Conservation (phyloP, 2,113 vertebrate species). For the Oryzias javanicus region DNA sequence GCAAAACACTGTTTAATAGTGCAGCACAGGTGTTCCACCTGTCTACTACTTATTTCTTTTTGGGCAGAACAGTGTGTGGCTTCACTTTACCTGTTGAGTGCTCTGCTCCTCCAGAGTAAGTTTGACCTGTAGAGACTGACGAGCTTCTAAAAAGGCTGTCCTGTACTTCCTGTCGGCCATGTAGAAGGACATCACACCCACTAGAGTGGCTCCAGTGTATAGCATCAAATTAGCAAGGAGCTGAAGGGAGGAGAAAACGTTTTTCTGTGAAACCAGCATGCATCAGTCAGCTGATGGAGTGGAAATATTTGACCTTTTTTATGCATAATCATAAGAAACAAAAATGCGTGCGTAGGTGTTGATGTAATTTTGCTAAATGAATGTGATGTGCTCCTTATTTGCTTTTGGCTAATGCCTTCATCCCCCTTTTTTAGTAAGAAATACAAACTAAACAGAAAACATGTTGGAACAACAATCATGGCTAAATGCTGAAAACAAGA, state of each 20-base stretch:
- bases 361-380: too few relatives aligned
- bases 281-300: too few relatives aligned
- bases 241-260: constrained; percentile 61
- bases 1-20: constrained; percentile 59
- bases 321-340: too few relatives aligned
- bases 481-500: not conserved
- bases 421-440: too few relatives aligned
- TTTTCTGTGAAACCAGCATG: not conserved
- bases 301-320: too few relatives aligned
- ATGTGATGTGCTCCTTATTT: too few relatives aligned
- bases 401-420: too few relatives aligned
- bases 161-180: constrained; percentile 96
- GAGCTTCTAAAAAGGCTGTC: constrained; percentile 91
- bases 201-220: constrained; percentile 84
- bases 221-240: constrained; percentile 87
- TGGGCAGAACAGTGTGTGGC: not conserved
- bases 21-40: constrained; percentile 21
- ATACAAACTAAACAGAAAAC: too few relatives aligned
- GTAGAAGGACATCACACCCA: constrained; percentile 91
- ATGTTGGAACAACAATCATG: too few relatives aligned
- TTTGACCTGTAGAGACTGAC: constrained; percentile 94
- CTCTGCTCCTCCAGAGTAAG: constrained; percentile 94
- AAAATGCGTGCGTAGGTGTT: too few relatives aligned
- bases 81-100: constrained; percentile 85
- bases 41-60: not conserved